Evolutionary conservation across 1,140 invertebrate species (phyloP), one percentile per base, ranked within the genome.

Genomic region (Papilio helenus): DNA sequence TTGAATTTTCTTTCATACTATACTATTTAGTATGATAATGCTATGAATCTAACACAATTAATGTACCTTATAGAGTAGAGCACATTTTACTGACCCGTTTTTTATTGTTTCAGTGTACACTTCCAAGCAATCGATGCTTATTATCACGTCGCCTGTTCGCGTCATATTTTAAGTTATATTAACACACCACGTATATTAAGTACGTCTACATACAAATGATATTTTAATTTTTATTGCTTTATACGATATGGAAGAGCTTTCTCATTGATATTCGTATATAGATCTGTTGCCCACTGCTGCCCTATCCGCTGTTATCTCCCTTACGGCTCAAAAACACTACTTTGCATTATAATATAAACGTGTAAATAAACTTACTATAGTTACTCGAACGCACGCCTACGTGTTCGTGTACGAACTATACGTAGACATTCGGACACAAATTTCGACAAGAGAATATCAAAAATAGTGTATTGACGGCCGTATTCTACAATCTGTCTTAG

Each of bases 391-490:
- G 86, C 87, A 88, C 87, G 83, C 87, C 84, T 89, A 88, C 85
- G 83, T 86, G 85, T 86, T 86, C 89, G 81, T 85, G 81, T 84
- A 83, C 87, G 86, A 88, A 83, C 81, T 87, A 85, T 82, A 87
- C 83, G 82, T 89, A 87, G 90, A 90, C 88, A 90, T 86, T 86
- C 88, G 91, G 90, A 90, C 90, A 92, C 92, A 92, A 93, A 93
- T 94, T 93, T 93, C 93, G 92, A 94, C 91, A 94, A 94, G 93
- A 94, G 91, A 88, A 92, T 94, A 94, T 94, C 93, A 94, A 94
- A 94, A 94, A 94, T 94, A 94, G 93, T 92, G 91, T 88, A 93
- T 90, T 87, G 89, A 92, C 89, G 87, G 88, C 85, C 88, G 84
- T 88, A 86, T 83, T 82, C 89, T 91, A 94, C 88, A 88, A 91